A percentile compares a stretch with the other conserved stretches of the same genome.
These are phyloP conservation scores for Oreohelix idahoensis DNA, from an alignment of 1,140 invertebrate genomes.

Conservation along the genomic window DNA sequence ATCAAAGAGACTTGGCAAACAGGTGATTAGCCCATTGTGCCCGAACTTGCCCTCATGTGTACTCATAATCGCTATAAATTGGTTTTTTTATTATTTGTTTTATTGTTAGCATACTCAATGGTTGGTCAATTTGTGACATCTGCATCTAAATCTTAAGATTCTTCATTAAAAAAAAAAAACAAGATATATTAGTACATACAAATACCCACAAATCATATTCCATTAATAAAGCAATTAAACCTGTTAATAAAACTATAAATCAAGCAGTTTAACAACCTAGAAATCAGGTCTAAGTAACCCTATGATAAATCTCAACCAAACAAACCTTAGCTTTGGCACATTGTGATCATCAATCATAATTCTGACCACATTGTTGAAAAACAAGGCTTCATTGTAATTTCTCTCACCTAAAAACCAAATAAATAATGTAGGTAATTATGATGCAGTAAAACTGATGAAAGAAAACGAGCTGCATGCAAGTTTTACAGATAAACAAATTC, in stretches of 20 bases:
- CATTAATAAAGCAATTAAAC: neutral
- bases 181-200: too few relatives aligned
- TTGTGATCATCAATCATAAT: slow-evolving; percentile 79
- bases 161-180: too few relatives aligned
- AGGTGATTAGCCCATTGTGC: too few relatives aligned
- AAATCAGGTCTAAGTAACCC: slow-evolving; percentile 42
- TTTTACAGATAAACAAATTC: too few relatives aligned
- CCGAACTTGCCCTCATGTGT: too few relatives aligned
- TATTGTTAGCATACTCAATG: too few relatives aligned
- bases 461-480: too few relatives aligned
- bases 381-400: slow-evolving; percentile 76
- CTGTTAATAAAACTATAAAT: neutral
- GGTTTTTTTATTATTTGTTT: too few relatives aligned
- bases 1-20: too few relatives aligned
- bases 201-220: neutral
- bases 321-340: slow-evolving; percentile 76
- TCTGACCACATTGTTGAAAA: slow-evolving; percentile 76
- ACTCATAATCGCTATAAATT: too few relatives aligned
- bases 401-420: slow-evolving; percentile 75
- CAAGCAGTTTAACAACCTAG: neutral
- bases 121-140: too few relatives aligned
- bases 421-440: neutral
- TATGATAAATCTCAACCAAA: slow-evolving; percentile 52
- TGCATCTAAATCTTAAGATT: too few relatives aligned
- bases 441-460: neutral